Evolutionary conservation across 2,113 vertebrate species (phyloP), one percentile per base, ranked within the genome.

Genomic region (Oncorhynchus keta): DNA sequence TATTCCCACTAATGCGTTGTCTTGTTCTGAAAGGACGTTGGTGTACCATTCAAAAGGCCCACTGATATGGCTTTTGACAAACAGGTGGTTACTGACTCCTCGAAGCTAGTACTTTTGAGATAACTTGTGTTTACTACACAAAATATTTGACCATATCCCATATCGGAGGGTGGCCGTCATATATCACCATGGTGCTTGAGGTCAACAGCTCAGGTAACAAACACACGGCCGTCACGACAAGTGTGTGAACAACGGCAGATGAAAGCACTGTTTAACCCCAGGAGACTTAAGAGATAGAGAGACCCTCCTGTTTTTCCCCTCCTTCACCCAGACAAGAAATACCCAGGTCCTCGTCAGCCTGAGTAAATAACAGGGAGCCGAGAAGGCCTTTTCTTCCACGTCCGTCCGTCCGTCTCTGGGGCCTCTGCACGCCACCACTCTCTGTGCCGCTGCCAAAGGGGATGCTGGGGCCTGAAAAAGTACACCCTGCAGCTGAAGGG

Each of bases 401-500:
- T 55, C 51, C 51, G 51, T 55, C 49, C 49, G 14, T 18, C 14
- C 51, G 92, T 96, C 96, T 96, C 94, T 93, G 95, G 96, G 96
- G 89, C 87, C 88, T 89, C 86, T 92, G 93, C 92, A 94, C 95
- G 95, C 94, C 95, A 95, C 94, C 91, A 88, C 94, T 92, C 96
- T 97, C 96, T 97, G 96, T 96, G 96, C 89, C 83, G 89, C 94
- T 98, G 97, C 96, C 97, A 99, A 96, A 98, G 95, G 95, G 96
- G 96, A 98, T 97, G 94, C 95, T 94, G 95, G 94, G 92, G 94
- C 95, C 94, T 90, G 91, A 92, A 93, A 96, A 96, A 95, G 96
- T 97, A 96, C 97, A 97, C 96, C 97, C 96, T 96, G 93, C 94
- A 94, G 94, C 95, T 98, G 95, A 97, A 98, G 96, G 96, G 94